Base-by-base conservation (phyloP, 2,113 vertebrate genomes). In the Arvicanthis niloticus region DNA sequence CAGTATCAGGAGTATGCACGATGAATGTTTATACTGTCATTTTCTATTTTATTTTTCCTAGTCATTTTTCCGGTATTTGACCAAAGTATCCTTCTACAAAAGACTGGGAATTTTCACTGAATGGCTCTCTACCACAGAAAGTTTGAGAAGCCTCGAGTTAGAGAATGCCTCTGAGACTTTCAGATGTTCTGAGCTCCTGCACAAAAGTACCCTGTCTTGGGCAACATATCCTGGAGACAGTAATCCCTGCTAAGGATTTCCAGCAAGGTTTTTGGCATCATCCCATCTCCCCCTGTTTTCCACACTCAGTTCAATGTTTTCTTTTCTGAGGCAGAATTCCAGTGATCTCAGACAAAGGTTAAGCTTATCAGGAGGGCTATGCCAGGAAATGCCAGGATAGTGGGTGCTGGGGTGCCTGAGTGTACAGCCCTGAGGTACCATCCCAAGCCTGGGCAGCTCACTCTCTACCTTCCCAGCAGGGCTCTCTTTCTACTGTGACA, bases 331-430 rank as follows among this genome's bases (percentile, higher is more conserved):
- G n/a, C 92, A 53, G 93, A 51, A 88, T 89, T 93, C 94, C 75
- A 93, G 94, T 86, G 80, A 75, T 95, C 96, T 92, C 76, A 65
- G 95, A 95, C 72, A 94, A 96, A 88, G 76, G 42, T 94, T 93
- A 51, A 90, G 73, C 0, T 11, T 93, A 62, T 53, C 58, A 42
- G 67, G 15, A 56, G 92, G 51, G 76, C 48, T 51, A 16, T 88
- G 88, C 88, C 92, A 94, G 86, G 89, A 97, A 96, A 91, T 89
- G 82, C 86, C 60, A 91, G 86, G 85, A 90, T 62, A 88, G 13
- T 26, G 90, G 91, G 29, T 87, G 34, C 70, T 4, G 10, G 51
- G 60, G 29, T 67, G 31, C 24, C 70, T 87, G 48, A 42, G 85
- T 86, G 45, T 3, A 7, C 2, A 9, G 45, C 48, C 86, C 0